Conservation (phyloP, 2,113 vertebrate genomes). For the Puffinus mauretanicus region DNA sequence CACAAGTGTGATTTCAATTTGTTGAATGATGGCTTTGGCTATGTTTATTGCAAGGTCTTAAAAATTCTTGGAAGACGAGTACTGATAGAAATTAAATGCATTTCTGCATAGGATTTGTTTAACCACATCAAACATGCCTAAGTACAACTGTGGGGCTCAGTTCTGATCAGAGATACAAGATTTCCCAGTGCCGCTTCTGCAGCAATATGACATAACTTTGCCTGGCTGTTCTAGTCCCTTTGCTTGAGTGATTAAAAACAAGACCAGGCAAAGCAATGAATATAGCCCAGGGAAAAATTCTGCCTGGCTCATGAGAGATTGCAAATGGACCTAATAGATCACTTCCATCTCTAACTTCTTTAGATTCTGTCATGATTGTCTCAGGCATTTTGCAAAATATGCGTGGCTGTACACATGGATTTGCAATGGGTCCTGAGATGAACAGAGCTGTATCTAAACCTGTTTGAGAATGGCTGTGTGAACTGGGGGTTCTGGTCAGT, state of each 20-base stretch:
- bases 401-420: neutral
- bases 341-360: slow-evolving; percentile 14
- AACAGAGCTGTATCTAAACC: neutral
- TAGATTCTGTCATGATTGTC: neutral
- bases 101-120: slow-evolving; percentile 52
- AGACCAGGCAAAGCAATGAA: slow-evolving; percentile 21
- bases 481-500: neutral
- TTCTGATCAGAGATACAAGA: slow-evolving; percentile 19
- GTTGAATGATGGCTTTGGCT: slow-evolving; percentile 61
- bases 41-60: slow-evolving; percentile 61
- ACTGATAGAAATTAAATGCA: slow-evolving; percentile 43
- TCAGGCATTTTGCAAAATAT: neutral
- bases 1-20: slow-evolving; percentile 55
- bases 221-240: slow-evolving; percentile 7
- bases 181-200: neutral
- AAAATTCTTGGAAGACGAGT: slow-evolving; percentile 60
- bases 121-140: slow-evolving; percentile 50
- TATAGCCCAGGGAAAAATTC: slow-evolving; percentile 17
- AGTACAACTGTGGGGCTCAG: neutral
- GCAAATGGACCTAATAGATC: slow-evolving; percentile 25
- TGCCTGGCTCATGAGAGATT: neutral
- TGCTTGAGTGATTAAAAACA: slow-evolving; percentile 50
- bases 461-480: neutral
- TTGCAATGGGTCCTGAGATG: neutral
- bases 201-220: slow-evolving; percentile 14